These are phyloP conservation scores for Trachemys scripta DNA, from an alignment of 2,113 vertebrate genomes.

Conservation along the genomic window DNA sequence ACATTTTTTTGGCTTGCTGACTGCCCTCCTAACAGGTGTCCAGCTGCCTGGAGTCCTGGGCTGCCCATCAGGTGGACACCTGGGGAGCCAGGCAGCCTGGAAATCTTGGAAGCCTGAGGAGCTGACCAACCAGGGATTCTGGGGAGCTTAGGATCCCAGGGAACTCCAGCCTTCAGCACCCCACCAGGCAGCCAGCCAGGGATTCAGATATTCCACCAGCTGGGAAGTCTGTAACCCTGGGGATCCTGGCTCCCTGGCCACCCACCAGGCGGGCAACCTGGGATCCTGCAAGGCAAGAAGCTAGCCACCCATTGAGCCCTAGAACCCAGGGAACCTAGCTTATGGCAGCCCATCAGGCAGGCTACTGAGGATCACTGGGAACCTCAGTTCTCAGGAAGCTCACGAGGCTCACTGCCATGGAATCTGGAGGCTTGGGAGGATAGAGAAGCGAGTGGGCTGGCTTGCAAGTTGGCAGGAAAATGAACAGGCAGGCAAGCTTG, in stretches of 20 bases:
- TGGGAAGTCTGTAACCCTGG: not conserved
- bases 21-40: not conserved
- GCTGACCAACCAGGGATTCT: not conserved
- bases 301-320: not conserved
- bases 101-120: not conserved
- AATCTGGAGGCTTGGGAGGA: accelerated
- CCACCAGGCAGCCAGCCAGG: not conserved
- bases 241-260: not conserved
- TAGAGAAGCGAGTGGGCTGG: not conserved
- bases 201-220: not conserved
- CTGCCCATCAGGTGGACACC: not conserved
- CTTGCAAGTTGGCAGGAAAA: not conserved
- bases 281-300: not conserved
- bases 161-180: not conserved
- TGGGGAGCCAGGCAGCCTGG: not conserved
- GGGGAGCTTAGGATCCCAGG: not conserved
- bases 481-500: not conserved
- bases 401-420: not conserved
- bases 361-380: accelerated
- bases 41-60: not conserved
- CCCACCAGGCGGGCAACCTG: accelerated
- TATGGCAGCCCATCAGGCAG: accelerated
- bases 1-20: not conserved
- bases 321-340: not conserved
- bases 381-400: accelerated